These are phyloP conservation scores for Arremon aurantiirostris DNA, from an alignment of 2,797 vertebrate species.

Conservation along the genomic window DNA sequence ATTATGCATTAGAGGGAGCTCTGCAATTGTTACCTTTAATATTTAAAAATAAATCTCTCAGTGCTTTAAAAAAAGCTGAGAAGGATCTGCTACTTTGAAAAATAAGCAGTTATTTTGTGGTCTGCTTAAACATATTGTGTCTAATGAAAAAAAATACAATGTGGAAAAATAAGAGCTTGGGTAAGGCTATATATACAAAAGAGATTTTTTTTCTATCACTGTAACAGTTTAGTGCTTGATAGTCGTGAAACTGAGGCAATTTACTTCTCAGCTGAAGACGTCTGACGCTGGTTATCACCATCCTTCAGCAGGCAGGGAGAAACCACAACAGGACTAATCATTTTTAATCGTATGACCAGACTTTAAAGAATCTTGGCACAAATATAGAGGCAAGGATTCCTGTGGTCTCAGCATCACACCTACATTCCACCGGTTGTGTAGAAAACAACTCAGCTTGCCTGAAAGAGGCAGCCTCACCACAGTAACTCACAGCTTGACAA, in stretches of 20 bases:
- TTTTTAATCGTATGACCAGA: rapidly evolving
- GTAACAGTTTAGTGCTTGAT: not conserved
- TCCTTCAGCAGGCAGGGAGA: not conserved
- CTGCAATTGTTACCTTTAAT: not conserved
- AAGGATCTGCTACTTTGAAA: not conserved
- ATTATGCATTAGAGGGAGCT: not conserved
- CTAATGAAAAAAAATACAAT: not conserved
- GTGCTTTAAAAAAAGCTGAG: not conserved
- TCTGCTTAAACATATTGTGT: not conserved
- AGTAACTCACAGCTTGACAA: not conserved
- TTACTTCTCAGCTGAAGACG: not conserved
- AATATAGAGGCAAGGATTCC: not conserved
- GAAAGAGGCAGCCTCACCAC: not conserved
- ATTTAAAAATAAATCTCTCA: not conserved
- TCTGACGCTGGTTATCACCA: not conserved
- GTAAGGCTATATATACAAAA: not conserved
- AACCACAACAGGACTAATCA: not conserved
- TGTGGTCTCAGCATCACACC: not conserved
- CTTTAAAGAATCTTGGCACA: not conserved
- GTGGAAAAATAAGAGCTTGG: not conserved
- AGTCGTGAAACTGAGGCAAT: not conserved
- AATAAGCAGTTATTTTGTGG: not conserved
- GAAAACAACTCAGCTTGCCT: not conserved
- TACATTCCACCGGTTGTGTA: not conserved
- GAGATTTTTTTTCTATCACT: not conserved